A percentile compares a stretch with the other conserved stretches of the same genome.
Evolutionary conservation across 2,797 vertebrate genomes (phyloP).

Genomic region (Holocentrus rufus): DNA sequence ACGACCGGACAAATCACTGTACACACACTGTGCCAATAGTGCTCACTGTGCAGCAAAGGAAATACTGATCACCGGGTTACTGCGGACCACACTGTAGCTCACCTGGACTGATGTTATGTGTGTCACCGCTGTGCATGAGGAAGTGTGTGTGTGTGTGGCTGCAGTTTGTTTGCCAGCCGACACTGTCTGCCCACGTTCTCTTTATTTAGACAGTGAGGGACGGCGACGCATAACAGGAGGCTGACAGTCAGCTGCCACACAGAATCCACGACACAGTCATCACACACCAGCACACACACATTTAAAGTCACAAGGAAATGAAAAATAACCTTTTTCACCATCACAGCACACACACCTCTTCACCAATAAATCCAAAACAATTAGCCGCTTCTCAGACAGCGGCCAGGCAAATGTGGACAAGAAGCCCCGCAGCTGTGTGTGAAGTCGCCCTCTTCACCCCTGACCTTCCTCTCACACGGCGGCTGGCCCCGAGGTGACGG

Average conservation of each 20-base stretch:
- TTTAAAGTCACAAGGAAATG: too few relatives aligned
- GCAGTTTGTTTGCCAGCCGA: neutral
- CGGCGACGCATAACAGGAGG: neutral
- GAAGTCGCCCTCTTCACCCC: constrained; percentile 54
- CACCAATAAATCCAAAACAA: too few relatives aligned
- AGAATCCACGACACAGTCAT: neutral
- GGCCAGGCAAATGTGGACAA: neutral
- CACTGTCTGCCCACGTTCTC: neutral
- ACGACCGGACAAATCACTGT: neutral
- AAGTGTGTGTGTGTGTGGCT: neutral
- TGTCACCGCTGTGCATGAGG: neutral
- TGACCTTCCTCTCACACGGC: constrained; percentile 50
- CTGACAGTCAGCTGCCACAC: neutral
- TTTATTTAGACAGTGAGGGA: neutral
- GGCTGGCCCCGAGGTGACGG: constrained; percentile 5
- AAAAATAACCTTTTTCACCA: too few relatives aligned
- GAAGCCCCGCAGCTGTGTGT: neutral
- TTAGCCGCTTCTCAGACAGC: neutral
- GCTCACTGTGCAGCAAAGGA: neutral
- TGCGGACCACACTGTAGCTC: neutral
- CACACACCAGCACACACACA: constrained; percentile 15
- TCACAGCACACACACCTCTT: too few relatives aligned
- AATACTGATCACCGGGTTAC: neutral
- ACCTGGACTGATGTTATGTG: neutral
- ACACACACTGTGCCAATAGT: neutral